Base-by-base conservation (phyloP, 2,113 vertebrate species). In the Rutilus rutilus region DNA sequence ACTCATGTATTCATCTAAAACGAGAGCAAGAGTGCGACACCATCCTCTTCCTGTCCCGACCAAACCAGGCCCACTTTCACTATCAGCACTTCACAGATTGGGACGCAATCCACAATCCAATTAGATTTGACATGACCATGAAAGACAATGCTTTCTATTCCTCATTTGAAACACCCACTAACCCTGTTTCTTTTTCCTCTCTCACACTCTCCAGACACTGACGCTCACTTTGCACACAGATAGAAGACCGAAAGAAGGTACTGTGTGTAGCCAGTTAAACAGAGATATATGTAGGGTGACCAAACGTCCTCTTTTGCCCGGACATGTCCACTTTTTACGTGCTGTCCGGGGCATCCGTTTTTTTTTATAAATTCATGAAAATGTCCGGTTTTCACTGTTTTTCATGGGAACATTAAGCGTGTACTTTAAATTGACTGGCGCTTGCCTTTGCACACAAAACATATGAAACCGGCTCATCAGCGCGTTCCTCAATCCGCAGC, bases 31-130 rank as follows among this genome's bases (percentile, higher is more conserved):
- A 82, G 52, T 23, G 47, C 17, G 25, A 10, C 12, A 23, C 19
- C 54, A 59, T 65, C 57, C 82, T 9, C 45, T 47, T 47, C 2
- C 33, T 15, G 33, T 76, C 57, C 76, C 23, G 11, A 30, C 59
- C 50, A 71, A 80, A 64, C 67, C 83, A 25, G 30, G 75, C 86
- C 82, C 87, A 84, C 30, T 67, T 89, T 62, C 69, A 33, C 73
- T 85, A 78, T 87, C 73, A 82, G 85, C 57, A 39, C 33, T 73
- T 67, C 25, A 73, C 85, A 83, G 78, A 85, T 59, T 82, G 78
- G 78, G 85, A 86, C 62, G 8, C 69, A 85, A 69, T 87, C 86
- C 62, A 42, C 85, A 89, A 89, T 87, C 85, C 73, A 77, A 85
- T 89, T 87, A 84, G 54, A 79, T 73, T 57, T 78, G 78, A 80